phyloP scores from a whole-genome alignment of 2,888 invertebrate genomes.

The Penaeus monodon region DNA sequence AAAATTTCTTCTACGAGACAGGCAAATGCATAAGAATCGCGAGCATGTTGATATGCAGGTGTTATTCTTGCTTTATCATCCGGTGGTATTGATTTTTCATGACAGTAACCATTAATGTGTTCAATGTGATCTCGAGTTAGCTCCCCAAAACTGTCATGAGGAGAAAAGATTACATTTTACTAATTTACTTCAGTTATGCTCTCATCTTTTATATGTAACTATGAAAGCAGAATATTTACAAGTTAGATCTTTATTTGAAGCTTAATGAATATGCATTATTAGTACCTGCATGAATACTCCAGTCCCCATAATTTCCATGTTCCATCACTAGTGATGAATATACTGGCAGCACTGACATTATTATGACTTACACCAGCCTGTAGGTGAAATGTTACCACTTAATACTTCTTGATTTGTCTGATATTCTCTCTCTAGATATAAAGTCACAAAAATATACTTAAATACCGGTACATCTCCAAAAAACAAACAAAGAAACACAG shows the following conservation, averaged over 20 bases:
- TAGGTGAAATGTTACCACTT: not conserved
- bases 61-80: conserved; percentile 72
- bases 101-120: conserved; percentile 58
- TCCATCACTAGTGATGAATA: conserved; percentile 87
- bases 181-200: not conserved
- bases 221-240: not conserved
- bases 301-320: conserved; percentile 90
- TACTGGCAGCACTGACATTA: conserved; percentile 82
- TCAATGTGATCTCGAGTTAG: conserved; percentile 57
- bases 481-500: too few species aligned
- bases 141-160: conserved; percentile 53
- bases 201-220: not conserved
- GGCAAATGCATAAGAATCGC: conserved; percentile 85
- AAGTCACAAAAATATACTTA: too few species aligned
- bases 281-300: conserved; percentile 77
- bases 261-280: not conserved
- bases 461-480: too few species aligned
- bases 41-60: conserved; percentile 70
- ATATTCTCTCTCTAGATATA: too few species aligned
- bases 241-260: not conserved
- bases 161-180: not conserved
- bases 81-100: conserved; percentile 80
- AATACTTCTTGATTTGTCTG: not conserved
- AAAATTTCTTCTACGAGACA: conserved; percentile 82
- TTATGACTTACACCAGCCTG: conserved; percentile 84